A percentile compares a stretch with the other conserved stretches of the same genome.
Evolutionary conservation across 2,113 vertebrate genomes (phyloP).

Genomic region (Zeus faber): DNA sequence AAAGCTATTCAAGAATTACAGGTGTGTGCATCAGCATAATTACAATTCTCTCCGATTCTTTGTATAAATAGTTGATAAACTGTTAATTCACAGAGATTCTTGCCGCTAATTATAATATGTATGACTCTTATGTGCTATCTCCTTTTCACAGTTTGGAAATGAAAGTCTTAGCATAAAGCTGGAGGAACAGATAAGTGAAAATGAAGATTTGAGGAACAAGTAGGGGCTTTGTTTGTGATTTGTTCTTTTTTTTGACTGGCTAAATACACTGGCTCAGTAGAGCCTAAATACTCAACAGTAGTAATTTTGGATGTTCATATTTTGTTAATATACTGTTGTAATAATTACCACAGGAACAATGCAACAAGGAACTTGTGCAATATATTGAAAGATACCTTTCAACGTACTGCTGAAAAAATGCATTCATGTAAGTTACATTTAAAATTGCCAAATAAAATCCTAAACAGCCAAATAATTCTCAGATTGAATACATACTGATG

Average conservation of each 20-base stretch:
- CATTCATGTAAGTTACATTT: slow-evolving; percentile 81
- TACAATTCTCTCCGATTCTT: not conserved
- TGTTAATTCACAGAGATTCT: not conserved
- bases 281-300: no score
- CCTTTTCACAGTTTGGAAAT: slow-evolving; percentile 84
- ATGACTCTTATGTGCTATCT: slow-evolving; percentile 1
- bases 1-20: slow-evolving; percentile 93
- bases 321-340: slow-evolving; percentile 17
- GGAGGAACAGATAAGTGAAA: slow-evolving; percentile 88
- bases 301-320: not conserved
- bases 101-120: not conserved
- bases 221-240: slow-evolving; percentile 61
- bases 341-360: slow-evolving; percentile 71
- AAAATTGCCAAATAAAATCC: not conserved
- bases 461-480: not conserved
- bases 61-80: not conserved
- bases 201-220: slow-evolving; percentile 88
- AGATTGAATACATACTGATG: not conserved
- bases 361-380: slow-evolving; percentile 85
- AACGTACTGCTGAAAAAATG: slow-evolving; percentile 83
- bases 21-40: slow-evolving; percentile 64
- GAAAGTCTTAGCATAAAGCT: slow-evolving; percentile 89
- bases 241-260: not conserved
- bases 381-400: slow-evolving; percentile 87
- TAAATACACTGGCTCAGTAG: not conserved